A percentile compares a stretch with the other conserved stretches of the same genome.
These are phyloP conservation scores for Megamerina dolium DNA, from an alignment of 2,888 invertebrate species.

Conservation along the genomic window DNA sequence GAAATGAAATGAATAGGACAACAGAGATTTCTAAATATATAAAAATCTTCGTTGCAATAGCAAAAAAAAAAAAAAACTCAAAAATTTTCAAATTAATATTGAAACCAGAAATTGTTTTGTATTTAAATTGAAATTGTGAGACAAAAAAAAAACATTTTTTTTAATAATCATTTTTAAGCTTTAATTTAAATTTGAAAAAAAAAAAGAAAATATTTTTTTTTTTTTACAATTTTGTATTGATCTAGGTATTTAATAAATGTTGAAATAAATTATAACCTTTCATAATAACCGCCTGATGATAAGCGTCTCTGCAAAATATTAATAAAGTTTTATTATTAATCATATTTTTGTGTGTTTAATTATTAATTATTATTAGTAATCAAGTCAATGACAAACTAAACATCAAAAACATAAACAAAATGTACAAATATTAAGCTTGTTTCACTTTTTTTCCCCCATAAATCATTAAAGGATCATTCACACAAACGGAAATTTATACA, in stretches of 20 bases:
- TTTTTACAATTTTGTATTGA: conserved; percentile 1
- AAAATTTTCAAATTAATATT: too few relatives aligned
- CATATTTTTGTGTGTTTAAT: conserved; percentile 13
- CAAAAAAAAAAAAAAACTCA: too few relatives aligned
- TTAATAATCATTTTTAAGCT: too few relatives aligned
- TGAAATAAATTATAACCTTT: conserved; percentile 49
- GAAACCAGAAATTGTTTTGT: too few relatives aligned
- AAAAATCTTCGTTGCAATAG: too few relatives aligned
- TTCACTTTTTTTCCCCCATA: conserved; percentile 5
- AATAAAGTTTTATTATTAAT: conserved; percentile 36
- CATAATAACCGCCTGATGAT: conserved; percentile 50
- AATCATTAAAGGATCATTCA: background rate
- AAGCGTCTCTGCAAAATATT: conserved; percentile 50
- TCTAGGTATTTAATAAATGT: conserved; percentile 25
- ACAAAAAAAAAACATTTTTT: too few relatives aligned
- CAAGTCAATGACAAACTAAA: background rate
- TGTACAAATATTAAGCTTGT: conserved; percentile 5
- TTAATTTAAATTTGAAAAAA: too few relatives aligned
- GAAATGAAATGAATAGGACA: too few relatives aligned
- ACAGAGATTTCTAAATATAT: too few relatives aligned
- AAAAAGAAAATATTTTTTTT: conserved; percentile 9
- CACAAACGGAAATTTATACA: too few relatives aligned
- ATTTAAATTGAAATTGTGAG: too few relatives aligned
- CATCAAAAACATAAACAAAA: background rate
- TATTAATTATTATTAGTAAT: background rate